Conservation (phyloP, 2,113 vertebrate genomes). For the Dolichotis patagonum region DNA sequence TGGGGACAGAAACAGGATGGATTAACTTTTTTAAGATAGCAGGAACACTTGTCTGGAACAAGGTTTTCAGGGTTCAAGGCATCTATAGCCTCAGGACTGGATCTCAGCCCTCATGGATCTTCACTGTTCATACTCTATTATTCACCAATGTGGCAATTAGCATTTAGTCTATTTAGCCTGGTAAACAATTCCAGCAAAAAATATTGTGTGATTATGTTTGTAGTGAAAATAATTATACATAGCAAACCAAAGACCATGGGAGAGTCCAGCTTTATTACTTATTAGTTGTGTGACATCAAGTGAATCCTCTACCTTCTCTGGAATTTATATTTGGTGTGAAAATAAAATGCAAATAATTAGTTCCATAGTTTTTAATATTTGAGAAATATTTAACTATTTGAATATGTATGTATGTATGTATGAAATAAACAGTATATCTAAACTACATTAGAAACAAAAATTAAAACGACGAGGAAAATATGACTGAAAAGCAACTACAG, state of each 20-base stretch:
- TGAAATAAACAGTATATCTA: not conserved
- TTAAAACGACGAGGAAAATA: not conserved
- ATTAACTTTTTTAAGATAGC: not conserved
- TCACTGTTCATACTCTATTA: not conserved
- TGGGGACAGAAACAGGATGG: not conserved
- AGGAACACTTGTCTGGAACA: not conserved
- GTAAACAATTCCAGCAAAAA: not conserved
- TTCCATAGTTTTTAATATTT: not conserved
- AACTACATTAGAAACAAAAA: constrained; percentile 20
- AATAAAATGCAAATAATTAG: not conserved
- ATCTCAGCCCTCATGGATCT: not conserved
- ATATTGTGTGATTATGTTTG: not conserved
- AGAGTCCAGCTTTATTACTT: not conserved
- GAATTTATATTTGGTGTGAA: not conserved
- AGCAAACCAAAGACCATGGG: not conserved
- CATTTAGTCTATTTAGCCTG: not conserved
- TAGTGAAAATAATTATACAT: not conserved
- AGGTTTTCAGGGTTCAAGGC: not conserved
- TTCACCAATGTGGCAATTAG: not conserved
- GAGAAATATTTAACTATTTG: not conserved
- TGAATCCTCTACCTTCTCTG: not conserved
- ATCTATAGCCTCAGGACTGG: not conserved
- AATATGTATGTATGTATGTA: not conserved
- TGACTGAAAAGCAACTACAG: not conserved
- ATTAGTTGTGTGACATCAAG: not conserved